Conservation (phyloP, 1,140 invertebrate species). For the Micrasema longulum region DNA sequence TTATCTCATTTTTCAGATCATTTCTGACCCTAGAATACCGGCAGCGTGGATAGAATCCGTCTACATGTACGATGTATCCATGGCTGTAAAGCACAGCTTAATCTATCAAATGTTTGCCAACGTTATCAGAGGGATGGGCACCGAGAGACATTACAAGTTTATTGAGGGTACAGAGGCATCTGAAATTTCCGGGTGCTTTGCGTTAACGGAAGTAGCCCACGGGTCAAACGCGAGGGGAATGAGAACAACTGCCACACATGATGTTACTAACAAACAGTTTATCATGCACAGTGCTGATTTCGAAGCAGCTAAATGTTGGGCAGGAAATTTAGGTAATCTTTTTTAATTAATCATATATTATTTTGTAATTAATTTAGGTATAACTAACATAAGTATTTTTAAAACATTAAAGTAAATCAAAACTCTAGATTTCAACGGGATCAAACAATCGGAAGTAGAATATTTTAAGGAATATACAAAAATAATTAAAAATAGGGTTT, state of each 20-base stretch:
- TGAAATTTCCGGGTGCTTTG: conserved; percentile 80
- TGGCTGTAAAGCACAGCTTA: conserved; percentile 73
- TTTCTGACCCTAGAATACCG: conserved; percentile 61
- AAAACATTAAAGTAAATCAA: too few species aligned
- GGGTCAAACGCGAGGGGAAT: conserved; percentile 88
- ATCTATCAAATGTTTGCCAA: conserved; percentile 71
- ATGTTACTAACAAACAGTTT: conserved; percentile 80
- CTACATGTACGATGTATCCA: conserved; percentile 78
- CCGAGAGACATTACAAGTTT: conserved; percentile 71
- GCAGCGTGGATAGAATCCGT: conserved; percentile 69
- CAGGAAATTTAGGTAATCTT: conserved; percentile 70
- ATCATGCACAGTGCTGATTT: conserved; percentile 85
- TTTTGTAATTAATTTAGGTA: too few species aligned
- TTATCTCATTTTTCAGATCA: conserved; percentile 63
- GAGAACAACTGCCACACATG: conserved; percentile 85
- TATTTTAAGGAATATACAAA: too few species aligned
- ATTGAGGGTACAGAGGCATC: conserved; percentile 70
- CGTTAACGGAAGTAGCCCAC: conserved; percentile 88
- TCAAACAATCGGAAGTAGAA: too few species aligned
- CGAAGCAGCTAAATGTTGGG: conserved; percentile 90
- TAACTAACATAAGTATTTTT: too few species aligned
- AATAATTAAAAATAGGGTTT: too few species aligned
- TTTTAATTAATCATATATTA: conserved; percentile 10
- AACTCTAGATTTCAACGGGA: too few species aligned
- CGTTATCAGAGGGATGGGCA: conserved; percentile 69